Base-by-base conservation (phyloP, 1,140 invertebrate species). In the Apis florea region DNA sequence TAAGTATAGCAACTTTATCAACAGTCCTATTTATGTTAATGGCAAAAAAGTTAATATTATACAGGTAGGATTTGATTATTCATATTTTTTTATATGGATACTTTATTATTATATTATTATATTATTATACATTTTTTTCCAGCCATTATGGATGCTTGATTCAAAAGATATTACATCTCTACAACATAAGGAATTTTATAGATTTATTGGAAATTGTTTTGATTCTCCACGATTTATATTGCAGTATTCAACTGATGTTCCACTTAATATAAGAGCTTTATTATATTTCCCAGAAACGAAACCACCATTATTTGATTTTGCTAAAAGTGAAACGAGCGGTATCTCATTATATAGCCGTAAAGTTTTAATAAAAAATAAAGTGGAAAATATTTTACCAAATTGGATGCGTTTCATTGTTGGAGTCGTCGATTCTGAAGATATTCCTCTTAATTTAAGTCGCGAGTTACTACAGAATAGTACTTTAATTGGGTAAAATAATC, bases 1-100 rank as follows among this genome's bases (percentile, higher is more conserved):
- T 88, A 99, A 99, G 91, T 99, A 99, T 94, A 99, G 98, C 91
- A 99, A 99, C 92, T 99, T 99, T 93, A 97, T 99, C 67, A 97
- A 98, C 11, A 97, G 97, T 90, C 98, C 98, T 1, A 98, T 99
- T 89, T 96, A 95, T 89, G 92, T 99, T 4, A 99, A 99, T 94
- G 97, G 97, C 56, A 96, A 97, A 89, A 96, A 96, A 93, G 95
- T 96, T 1, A 99, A 99, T 92, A 96, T 96, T 54, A 96, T 98
- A 54, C 96, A 97, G 95, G 96, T 96, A 92, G 88, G 83, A 87
- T 74, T 76, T 40, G 66, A 85, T 76, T 26, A 54, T 40, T 40
- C 67, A 19, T 51, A 61, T 75, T 63, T 73, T 0, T 15, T 0
- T 53, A 1, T 54, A 40, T 40, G 31, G 0, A 6, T 10, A 68